phyloP scores from a whole-genome alignment of 2,113 vertebrate genomes.

The Zosterops hypoxanthus region DNA sequence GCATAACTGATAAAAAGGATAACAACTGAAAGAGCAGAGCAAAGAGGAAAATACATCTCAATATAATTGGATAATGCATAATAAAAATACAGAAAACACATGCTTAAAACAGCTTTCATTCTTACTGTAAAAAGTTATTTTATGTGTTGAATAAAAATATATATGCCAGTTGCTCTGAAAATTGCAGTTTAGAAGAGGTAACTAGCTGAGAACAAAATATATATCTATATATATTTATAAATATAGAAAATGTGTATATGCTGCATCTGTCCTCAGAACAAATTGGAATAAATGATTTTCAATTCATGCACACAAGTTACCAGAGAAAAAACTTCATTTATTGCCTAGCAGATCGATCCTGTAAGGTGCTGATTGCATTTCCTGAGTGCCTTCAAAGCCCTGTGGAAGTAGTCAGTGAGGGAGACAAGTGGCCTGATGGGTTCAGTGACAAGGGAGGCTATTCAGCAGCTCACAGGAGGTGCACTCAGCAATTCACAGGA shows the following conservation, averaged over 20 bases:
- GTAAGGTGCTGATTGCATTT: slow-evolving; percentile 42
- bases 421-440: not conserved
- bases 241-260: slow-evolving; percentile 65
- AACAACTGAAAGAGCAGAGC: slow-evolving; percentile 60
- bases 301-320: slow-evolving; percentile 43
- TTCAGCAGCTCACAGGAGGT: slow-evolving; percentile 22
- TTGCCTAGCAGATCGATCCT: slow-evolving; percentile 1
- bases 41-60: slow-evolving; percentile 71
- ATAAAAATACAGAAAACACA: slow-evolving; percentile 75
- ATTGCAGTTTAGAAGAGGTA: slow-evolving; percentile 55
- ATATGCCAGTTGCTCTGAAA: slow-evolving; percentile 60
- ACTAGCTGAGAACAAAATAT: slow-evolving; percentile 67
- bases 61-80: slow-evolving; percentile 72
- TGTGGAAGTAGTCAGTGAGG: not conserved
- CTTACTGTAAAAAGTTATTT: slow-evolving; percentile 63
- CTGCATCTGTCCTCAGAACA: slow-evolving; percentile 59
- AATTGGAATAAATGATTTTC: slow-evolving; percentile 38
- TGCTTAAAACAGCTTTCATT: slow-evolving; percentile 68
- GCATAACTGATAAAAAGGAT: slow-evolving; percentile 71
- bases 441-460: not conserved
- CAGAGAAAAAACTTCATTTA: slow-evolving; percentile 55
- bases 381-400: slow-evolving; percentile 33
- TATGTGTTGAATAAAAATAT: slow-evolving; percentile 58
- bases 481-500: slow-evolving; percentile 32
- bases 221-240: slow-evolving; percentile 65